Evolutionary conservation across 2,113 vertebrate species (phyloP).

Genomic region (Sinocyclocheilus anophthalmus): DNA sequence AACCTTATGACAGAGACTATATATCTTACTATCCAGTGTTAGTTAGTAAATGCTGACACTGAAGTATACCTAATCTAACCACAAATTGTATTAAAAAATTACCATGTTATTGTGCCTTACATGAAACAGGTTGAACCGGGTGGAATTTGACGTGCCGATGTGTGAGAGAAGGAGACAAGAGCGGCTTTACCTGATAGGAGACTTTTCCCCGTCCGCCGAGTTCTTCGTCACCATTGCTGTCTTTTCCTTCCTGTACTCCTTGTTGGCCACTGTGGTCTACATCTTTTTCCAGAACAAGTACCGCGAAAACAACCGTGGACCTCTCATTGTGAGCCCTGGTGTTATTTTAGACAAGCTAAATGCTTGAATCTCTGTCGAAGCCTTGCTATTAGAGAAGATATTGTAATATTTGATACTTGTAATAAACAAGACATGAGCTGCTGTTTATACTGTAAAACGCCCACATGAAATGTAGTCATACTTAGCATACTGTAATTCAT

Average conservation of each 20-base stretch:
- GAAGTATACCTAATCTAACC: background rate
- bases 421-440: background rate
- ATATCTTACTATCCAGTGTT: background rate
- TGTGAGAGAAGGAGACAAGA: constrained; percentile 87
- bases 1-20: background rate
- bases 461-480: background rate
- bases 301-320: constrained; percentile 90
- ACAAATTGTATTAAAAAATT: background rate
- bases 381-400: background rate
- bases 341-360: background rate
- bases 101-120: background rate
- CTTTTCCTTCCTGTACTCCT: constrained; percentile 95
- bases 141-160: constrained; percentile 88
- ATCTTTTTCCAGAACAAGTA: constrained; percentile 98
- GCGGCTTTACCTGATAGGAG: constrained; percentile 86
- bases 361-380: background rate
- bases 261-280: constrained; percentile 90
- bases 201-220: constrained; percentile 95
- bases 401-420: no score
- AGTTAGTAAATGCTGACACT: background rate
- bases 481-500: background rate
- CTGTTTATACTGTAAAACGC: no score
- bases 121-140: constrained; percentile 86
- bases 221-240: constrained; percentile 97
- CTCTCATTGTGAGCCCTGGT: constrained; percentile 87